Conservation (phyloP, 2,888 invertebrate genomes). For the Sisyra terminalis region DNA sequence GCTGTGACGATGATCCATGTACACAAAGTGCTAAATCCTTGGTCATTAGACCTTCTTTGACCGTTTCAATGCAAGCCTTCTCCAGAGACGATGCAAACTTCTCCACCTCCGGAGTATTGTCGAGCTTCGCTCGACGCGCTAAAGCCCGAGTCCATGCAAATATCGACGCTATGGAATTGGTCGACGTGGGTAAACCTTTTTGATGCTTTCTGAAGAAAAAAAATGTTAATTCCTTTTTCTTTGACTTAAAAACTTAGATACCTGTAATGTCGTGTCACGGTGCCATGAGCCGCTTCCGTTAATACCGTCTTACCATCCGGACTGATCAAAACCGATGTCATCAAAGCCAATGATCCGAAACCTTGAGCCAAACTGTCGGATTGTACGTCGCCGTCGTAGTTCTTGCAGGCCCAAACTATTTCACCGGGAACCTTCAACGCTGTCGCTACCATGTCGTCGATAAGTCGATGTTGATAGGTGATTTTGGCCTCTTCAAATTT, state of each 20-base stretch:
- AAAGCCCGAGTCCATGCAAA: slow-evolving; percentile 84
- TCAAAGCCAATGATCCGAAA: slow-evolving; percentile 72
- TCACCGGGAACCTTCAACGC: slow-evolving; percentile 68
- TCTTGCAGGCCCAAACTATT: slow-evolving; percentile 87
- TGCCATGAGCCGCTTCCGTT: slow-evolving; percentile 85
- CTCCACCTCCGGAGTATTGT: slow-evolving; percentile 56
- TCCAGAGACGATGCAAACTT: slow-evolving; percentile 56
- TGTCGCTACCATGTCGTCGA: slow-evolving; percentile 88
- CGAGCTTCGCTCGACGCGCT: slow-evolving; percentile 66
- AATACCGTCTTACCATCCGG: slow-evolving; percentile 79
- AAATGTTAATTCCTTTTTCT: slow-evolving; percentile 15
- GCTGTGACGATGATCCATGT: slow-evolving; percentile 61
- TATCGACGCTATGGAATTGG: slow-evolving; percentile 82
- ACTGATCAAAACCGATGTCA: slow-evolving; percentile 82
- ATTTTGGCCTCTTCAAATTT: slow-evolving; percentile 61
- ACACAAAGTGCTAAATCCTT: slow-evolving; percentile 81
- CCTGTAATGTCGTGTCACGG: slow-evolving; percentile 76
- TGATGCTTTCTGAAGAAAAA: slow-evolving; percentile 59
- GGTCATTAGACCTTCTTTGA: slow-evolving; percentile 72
- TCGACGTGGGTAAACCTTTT: slow-evolving; percentile 72
- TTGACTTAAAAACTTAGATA: no score
- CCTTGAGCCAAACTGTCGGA: slow-evolving; percentile 72
- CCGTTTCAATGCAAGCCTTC: slow-evolving; percentile 66
- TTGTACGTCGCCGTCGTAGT: slow-evolving; percentile 86
- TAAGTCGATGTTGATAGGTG: slow-evolving; percentile 83